Base-by-base conservation (phyloP, 2,888 invertebrate genomes). In the Tachina fera region DNA sequence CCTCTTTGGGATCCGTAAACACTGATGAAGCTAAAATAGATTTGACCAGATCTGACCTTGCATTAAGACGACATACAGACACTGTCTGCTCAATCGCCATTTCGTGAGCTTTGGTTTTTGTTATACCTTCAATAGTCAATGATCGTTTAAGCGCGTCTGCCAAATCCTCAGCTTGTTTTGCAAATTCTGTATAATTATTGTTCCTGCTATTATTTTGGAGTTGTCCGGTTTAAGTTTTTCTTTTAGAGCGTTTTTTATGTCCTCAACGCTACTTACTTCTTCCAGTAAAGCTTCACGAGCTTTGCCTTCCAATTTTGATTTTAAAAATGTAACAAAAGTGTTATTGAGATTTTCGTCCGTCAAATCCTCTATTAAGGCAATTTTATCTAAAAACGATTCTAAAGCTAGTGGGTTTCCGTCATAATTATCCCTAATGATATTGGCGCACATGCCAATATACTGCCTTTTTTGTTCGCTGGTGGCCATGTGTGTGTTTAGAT, bases 61-160 rank as follows among this genome's bases (percentile, higher is more conserved):
- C 76, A 58, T 67, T 77, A 9, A 68, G 19, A 31, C 76, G 67
- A 14, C 67, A 77, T 4, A 67, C 19, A 9, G 63, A 4, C 8
- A 77, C 39, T 16, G 76, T 77, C 39, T 77, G 67, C 16, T 77
- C 76, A 3, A 77, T 67, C 16, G 67, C 56, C 65, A 76, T 76
- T 41, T 76, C 63, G 8, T 76, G 65, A 11, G 75, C 75, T 31
- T 76, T 53, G 31, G 3, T 31, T 31, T 3, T 4, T 3, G 31
- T 31, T 4, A 31, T 31, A 31, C 31, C 4, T 4, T 58, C 58
- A 0, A 77, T 68, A 14, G 47, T 47, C 13, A 77, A 11, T 0
- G 76, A 78, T 9, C 68, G 60, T n/a, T 70, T 13, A 8, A 78
- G n/a, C 39, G 60, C 53, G 45, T 76, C 76, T 9, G 76, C 67